Conservation (phyloP, 1,140 invertebrate genomes). For the Drosophila obscura region DNA sequence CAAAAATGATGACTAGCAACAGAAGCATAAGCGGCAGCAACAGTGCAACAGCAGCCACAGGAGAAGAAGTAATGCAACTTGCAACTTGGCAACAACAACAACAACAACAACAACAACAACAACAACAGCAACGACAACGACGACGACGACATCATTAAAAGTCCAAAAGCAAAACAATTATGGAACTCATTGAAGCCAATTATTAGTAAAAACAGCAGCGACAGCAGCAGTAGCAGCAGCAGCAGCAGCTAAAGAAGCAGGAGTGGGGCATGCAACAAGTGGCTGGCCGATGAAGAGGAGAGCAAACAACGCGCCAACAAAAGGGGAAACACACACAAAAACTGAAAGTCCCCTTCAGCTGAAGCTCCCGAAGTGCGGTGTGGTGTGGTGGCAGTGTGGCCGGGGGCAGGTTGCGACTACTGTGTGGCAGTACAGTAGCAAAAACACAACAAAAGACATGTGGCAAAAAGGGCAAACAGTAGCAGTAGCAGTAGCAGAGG, state of each 20-base stretch:
- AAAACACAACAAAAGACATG: conserved; percentile 63
- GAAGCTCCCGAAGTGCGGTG: conserved; percentile 13
- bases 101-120: not conserved
- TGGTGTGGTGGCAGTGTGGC: not conserved
- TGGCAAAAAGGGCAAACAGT: conserved; percentile 70
- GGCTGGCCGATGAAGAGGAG: conserved; percentile 6
- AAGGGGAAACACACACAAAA: conserved; percentile 28
- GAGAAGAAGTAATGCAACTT: not conserved
- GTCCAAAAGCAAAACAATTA: conserved; percentile 81
- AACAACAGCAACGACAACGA: conserved; percentile 12
- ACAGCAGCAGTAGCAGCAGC: conserved; percentile 48
- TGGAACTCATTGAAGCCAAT: conserved; percentile 82
- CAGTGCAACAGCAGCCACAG: not conserved
- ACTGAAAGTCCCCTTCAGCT: conserved; percentile 59
- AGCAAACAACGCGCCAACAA: conserved; percentile 13
- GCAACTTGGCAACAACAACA: not conserved
- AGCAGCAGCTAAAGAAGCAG: conserved; percentile 16
- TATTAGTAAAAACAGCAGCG: conserved; percentile 73
- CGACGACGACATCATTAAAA: conserved; percentile 77
- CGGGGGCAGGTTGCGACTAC: conserved; percentile 33
- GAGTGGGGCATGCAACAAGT: conserved; percentile 11
- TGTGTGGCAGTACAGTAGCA: conserved; percentile 75
- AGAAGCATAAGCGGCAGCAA: conserved; percentile 21
- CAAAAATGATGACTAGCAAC: conserved; percentile 52
- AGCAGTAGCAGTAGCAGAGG: conserved; percentile 16